phyloP scores from a whole-genome alignment of 2,113 vertebrate genomes.

The Plecturocebus donacophilus region DNA sequence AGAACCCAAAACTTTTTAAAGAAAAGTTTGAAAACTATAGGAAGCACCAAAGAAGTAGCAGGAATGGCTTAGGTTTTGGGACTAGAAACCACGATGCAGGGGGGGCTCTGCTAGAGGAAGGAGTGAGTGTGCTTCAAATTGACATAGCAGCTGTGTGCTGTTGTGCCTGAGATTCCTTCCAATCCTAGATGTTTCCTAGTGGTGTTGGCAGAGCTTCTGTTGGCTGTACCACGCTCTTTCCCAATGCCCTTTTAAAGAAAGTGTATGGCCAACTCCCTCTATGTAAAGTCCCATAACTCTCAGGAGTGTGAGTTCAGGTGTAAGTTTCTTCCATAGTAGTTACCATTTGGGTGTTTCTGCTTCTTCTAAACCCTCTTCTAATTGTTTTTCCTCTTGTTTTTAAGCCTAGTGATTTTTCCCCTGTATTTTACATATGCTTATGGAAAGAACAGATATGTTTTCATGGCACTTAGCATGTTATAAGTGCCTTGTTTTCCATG shows the following conservation, averaged over 20 bases:
- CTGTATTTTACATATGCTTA: neutral
- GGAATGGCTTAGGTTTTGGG: neutral
- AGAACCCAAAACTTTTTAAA: neutral
- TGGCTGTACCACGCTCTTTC: neutral
- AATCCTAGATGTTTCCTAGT: neutral
- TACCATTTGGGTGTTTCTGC: neutral
- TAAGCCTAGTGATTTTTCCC: neutral
- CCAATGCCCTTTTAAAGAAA: neutral
- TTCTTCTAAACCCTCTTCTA: neutral
- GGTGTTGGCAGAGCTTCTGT: neutral
- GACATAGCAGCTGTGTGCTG: neutral
- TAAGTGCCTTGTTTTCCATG: neutral
- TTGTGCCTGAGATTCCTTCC: neutral
- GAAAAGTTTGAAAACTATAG: neutral
- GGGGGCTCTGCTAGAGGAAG: neutral
- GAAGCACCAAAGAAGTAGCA: neutral
- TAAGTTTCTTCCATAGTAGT: neutral
- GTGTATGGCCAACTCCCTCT: neutral
- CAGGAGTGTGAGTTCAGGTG: neutral
- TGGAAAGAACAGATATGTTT: neutral
- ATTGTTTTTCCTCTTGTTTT: neutral
- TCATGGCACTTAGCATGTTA: neutral
- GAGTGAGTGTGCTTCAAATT: neutral
- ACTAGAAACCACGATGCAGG: neutral
- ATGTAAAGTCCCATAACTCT: neutral